Evolutionary conservation across 1,140 invertebrate genomes (phyloP).

Genomic region (Scaptomyza graminum): DNA sequence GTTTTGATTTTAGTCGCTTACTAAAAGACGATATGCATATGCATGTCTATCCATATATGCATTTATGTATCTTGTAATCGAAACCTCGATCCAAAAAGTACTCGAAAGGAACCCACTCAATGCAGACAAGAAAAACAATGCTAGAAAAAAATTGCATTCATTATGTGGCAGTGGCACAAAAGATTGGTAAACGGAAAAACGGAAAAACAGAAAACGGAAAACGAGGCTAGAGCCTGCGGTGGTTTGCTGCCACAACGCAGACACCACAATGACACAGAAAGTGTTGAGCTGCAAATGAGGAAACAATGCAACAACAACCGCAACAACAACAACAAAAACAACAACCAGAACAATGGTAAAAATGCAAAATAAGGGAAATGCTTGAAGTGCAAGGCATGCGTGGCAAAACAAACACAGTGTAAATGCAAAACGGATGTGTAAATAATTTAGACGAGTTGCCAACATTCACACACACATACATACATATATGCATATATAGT

Average conservation of each 20-base stretch:
- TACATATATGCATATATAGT: slow-evolving; percentile 21
- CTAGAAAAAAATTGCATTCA: slow-evolving; percentile 74
- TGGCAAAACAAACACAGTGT: slow-evolving; percentile 63
- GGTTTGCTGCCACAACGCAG: slow-evolving; percentile 42
- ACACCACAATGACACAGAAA: slow-evolving; percentile 78
- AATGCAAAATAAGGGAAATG: slow-evolving; percentile 64
- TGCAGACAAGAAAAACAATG: slow-evolving; percentile 26
- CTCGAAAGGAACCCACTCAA: slow-evolving; percentile 47
- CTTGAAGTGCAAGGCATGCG: slow-evolving; percentile 70
- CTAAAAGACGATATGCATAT: not conserved
- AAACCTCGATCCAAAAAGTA: not conserved
- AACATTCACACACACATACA: slow-evolving; percentile 24
- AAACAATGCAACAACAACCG: slow-evolving; percentile 69
- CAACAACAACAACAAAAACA: slow-evolving; percentile 34
- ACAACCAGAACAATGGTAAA: slow-evolving; percentile 35
- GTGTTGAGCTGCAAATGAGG: slow-evolving; percentile 80
- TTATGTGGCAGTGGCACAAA: slow-evolving; percentile 71
- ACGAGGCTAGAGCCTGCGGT: slow-evolving; percentile 64
- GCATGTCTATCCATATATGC: not conserved
- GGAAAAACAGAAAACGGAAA: slow-evolving; percentile 40
- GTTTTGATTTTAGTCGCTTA: slow-evolving; percentile 4
- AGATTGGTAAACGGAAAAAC: slow-evolving; percentile 12
- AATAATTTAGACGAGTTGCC: slow-evolving; percentile 81
- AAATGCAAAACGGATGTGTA: slow-evolving; percentile 82
- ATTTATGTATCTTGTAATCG: slow-evolving; percentile 13